Base-by-base conservation (phyloP, 2,888 invertebrate genomes). In the Linnaemya tessellans region DNA sequence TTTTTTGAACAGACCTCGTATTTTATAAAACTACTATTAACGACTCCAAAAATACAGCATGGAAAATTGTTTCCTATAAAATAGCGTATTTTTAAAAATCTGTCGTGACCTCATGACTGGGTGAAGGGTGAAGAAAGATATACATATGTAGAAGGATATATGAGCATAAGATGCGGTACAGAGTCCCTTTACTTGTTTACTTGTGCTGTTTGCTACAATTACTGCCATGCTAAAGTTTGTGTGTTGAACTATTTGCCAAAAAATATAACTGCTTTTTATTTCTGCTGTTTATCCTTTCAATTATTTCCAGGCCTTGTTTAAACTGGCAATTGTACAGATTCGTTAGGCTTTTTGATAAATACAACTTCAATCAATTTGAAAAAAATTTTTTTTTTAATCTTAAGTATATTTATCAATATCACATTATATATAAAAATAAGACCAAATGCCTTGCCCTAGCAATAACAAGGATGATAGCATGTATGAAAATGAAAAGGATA, bases 361-460 rank as follows among this genome's bases (percentile, higher is more conserved):
- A 60, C 18, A 64, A 38, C 38, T 68, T 60, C 25, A 70, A 70
- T 60, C 78, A 79, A 70, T 54, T 67, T 30, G 20, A n/a, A n/a
- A n/a, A n/a, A n/a, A n/a, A 80, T 62, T 62, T 64, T 70, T 77
- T 30, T 71, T 77, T 82, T 82, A 70, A 82, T 77, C 71, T 82
- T 77, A 71, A 77, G 71, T 82, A 49, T 60, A 78, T 78, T 78
- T 77, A 77, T 78, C 82, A 82, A 71, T 82, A 77, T 82, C 77
- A 77, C 65, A 78, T 82, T 82, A 71, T 71, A 78, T 82, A 71
- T 18, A 70, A 51, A 71, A 64, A 62, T 49, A 67, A 51, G 49
- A 35, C 15, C 58, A 46, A 62, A 60, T 25, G 13, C 15, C 54
- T 20, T 30, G 20, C 25, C 60, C 49, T 20, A 25, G 15, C 22